Evolutionary conservation across 2,888 invertebrate species (phyloP).

Genomic region (Fragum fragum): DNA sequence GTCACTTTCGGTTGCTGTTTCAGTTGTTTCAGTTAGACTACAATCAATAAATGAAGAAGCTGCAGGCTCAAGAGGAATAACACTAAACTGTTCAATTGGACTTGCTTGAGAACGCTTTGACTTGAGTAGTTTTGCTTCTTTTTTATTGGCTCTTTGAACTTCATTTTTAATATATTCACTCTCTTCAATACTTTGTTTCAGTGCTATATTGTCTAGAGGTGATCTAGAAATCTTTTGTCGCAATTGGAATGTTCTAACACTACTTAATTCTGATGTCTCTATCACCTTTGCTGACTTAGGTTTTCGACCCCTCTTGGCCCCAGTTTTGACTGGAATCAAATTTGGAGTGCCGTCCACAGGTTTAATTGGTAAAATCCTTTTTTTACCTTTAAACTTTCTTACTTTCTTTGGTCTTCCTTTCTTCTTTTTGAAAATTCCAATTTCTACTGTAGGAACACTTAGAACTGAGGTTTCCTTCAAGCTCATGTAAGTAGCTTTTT

Average conservation of each 20-base stretch:
- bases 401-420: conserved; percentile 15
- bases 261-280: conserved; percentile 29
- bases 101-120: conserved; percentile 12
- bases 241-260: conserved; percentile 69
- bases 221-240: conserved; percentile 80
- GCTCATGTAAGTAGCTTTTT: no score
- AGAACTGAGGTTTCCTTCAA: no score
- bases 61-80: background rate
- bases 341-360: background rate
- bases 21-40: background rate
- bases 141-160: conserved; percentile 70
- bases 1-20: conserved; percentile 20
- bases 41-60: background rate
- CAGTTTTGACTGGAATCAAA: conserved; percentile 1
- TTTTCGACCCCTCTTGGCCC: background rate
- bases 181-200: conserved; percentile 79
- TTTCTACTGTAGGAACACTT: no score
- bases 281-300: conserved; percentile 4
- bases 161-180: conserved; percentile 76
- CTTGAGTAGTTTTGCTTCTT: conserved; percentile 63
- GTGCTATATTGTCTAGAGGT: conserved; percentile 80
- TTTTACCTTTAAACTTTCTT: background rate
- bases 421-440: background rate
- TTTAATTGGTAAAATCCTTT: background rate
- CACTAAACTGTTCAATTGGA: background rate